Percentiles rank a stretch among this genome's conserved stretches.
Conservation (phyloP, 2,888 invertebrate species). For the Smittia sp. region DNA sequence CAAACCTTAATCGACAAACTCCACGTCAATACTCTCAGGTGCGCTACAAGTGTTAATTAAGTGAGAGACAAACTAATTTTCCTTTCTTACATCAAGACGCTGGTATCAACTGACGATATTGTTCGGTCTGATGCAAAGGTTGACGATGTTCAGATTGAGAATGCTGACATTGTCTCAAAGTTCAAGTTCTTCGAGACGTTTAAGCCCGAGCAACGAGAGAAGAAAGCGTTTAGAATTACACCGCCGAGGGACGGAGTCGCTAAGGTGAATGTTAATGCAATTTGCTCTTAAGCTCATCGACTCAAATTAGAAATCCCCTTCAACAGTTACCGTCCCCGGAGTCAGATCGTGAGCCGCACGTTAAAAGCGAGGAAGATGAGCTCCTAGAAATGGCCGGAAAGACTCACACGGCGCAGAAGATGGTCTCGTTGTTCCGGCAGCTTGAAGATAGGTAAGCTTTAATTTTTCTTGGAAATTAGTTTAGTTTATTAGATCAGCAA, state of each 20-base stretch:
- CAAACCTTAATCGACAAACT: constrained; percentile 27
- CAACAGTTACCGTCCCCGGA: constrained; percentile 52
- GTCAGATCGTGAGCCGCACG: constrained; percentile 65
- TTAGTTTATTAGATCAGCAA: too few relatives aligned
- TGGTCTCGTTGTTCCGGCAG: constrained; percentile 85
- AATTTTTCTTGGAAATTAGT: too few relatives aligned
- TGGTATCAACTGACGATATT: constrained; percentile 59
- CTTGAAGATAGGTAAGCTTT: constrained; percentile 82
- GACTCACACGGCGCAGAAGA: constrained; percentile 74
- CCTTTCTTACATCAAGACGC: constrained; percentile 7
- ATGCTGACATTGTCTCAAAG: constrained; percentile 77
- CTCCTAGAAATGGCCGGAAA: constrained; percentile 55
- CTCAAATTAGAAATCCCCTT: constrained; percentile 6
- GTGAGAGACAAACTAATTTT: background rate
- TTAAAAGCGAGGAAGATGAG: constrained; percentile 25
- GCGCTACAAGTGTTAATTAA: constrained; percentile 26
- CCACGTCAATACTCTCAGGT: constrained; percentile 43
- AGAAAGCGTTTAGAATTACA: constrained; percentile 80
- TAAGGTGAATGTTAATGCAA: constrained; percentile 55
- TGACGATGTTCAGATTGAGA: constrained; percentile 76
- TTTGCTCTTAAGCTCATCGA: background rate
- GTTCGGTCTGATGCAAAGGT: constrained; percentile 69
- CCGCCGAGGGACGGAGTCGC: constrained; percentile 79
- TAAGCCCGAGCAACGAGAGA: constrained; percentile 65
- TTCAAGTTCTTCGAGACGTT: constrained; percentile 92